phyloP scores from a whole-genome alignment of 2,888 invertebrate genomes.

The Cancer borealis region DNA sequence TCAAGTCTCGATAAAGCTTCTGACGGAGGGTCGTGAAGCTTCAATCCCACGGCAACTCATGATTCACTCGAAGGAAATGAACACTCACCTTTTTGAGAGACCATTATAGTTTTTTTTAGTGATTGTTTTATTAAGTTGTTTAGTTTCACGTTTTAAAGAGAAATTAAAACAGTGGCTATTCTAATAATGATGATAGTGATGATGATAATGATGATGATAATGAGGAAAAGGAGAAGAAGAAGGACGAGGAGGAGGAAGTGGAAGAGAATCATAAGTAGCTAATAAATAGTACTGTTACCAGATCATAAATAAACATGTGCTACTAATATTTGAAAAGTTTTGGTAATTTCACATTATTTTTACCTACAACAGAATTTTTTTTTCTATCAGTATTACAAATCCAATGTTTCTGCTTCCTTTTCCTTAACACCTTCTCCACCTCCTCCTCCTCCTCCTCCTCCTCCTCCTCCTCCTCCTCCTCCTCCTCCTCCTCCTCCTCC shows the following conservation, averaged over 20 bases:
- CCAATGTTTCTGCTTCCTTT: not conserved
- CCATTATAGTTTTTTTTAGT: not conserved
- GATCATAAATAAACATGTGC: not conserved
- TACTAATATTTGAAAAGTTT: not conserved
- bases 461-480: not conserved
- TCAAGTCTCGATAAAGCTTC: not conserved
- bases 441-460: conserved; percentile 10
- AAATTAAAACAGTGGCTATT: not conserved
- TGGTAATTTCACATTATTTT: not conserved
- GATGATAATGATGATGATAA: not conserved
- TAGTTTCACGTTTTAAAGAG: not conserved
- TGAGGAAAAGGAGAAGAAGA: not conserved
- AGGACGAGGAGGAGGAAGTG: not conserved
- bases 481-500: too few species aligned
- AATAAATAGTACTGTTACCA: not conserved
- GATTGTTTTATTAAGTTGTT: not conserved
- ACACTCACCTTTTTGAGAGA: not conserved
- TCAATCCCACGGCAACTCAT: not conserved
- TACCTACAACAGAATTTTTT: not conserved
- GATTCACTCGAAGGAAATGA: not conserved
- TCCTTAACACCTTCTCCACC: not conserved
- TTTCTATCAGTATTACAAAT: not conserved
- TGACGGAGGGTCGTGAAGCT: not conserved
- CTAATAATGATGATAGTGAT: not conserved
- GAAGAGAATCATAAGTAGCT: not conserved